phyloP scores from a whole-genome alignment of 92 coral and sea anemone species.

The Actinostola sp. region DNA sequence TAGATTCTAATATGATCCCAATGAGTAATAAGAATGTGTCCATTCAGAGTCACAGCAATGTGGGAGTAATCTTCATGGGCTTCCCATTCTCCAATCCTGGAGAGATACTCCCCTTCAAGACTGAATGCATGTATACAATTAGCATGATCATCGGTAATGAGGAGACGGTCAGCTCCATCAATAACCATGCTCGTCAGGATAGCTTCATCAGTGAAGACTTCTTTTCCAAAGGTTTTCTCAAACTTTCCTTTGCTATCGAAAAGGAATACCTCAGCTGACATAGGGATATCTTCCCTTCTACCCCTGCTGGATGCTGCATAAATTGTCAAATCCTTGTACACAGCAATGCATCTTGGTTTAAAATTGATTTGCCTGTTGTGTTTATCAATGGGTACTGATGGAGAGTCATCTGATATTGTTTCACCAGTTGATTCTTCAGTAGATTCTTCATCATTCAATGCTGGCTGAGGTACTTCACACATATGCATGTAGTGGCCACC shows the following conservation, averaged over 20 bases:
- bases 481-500: conserved; percentile 22
- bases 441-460: neutral
- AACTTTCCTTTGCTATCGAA: conserved; percentile 7
- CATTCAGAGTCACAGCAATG: conserved; percentile 37
- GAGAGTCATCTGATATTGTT: neutral
- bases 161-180: conserved; percentile 11
- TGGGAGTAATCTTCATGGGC: conserved; percentile 43
- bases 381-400: neutral
- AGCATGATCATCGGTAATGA: conserved; percentile 28
- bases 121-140: conserved; percentile 40
- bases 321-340: neutral
- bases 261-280: conserved; percentile 9
- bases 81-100: conserved; percentile 38
- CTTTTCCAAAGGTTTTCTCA: conserved; percentile 7
- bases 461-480: neutral
- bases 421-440: neutral
- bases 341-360: conserved; percentile 34
- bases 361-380: neutral
- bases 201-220: neutral
- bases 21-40: conserved; percentile 35
- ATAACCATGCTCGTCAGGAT: conserved; percentile 25
- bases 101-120: conserved; percentile 29
- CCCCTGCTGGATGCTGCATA: conserved; percentile 37
- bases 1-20: conserved; percentile 51
- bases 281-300: conserved; percentile 23